Percentiles rank a stretch among this genome's conserved stretches.
phyloP scores from a whole-genome alignment of 2,797 vertebrate species.

The Danio jaintianensis region DNA sequence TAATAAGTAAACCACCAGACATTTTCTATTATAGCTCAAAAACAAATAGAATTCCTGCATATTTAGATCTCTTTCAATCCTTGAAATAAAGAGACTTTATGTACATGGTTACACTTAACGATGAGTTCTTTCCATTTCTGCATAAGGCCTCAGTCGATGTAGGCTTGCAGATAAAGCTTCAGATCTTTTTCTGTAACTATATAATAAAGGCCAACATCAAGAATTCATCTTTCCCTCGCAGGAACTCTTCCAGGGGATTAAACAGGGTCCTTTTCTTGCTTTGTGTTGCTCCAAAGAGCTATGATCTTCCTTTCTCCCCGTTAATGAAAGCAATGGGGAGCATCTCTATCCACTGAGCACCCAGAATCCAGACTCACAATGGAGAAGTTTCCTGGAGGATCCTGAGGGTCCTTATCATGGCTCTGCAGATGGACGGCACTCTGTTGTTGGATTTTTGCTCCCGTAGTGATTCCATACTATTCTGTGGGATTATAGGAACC shows the following conservation, averaged over 20 bases:
- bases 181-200: neutral
- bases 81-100: neutral
- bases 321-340: constrained; percentile 43
- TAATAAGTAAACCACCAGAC: neutral
- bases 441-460: constrained; percentile 33
- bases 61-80: neutral
- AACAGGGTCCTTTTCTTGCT: neutral
- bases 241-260: constrained; percentile 18
- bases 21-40: neutral
- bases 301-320: constrained; percentile 11
- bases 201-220: constrained; percentile 12
- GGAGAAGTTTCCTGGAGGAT: constrained; percentile 4
- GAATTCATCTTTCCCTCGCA: constrained; percentile 17
- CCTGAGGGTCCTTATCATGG: neutral
- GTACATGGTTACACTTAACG: neutral
- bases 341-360: constrained; percentile 15
- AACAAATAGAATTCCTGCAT: neutral
- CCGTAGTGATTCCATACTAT: constrained; percentile 6
- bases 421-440: constrained; percentile 18
- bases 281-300: constrained; percentile 13
- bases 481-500: neutral
- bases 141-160: neutral
- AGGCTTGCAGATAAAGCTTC: neutral
- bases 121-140: too few relatives aligned
- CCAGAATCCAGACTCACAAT: constrained; percentile 25